A percentile compares a stretch with the other conserved stretches of the same genome.
Evolutionary conservation across 2,888 invertebrate genomes (phyloP).

Genomic region (Criorhina ranunculi): DNA sequence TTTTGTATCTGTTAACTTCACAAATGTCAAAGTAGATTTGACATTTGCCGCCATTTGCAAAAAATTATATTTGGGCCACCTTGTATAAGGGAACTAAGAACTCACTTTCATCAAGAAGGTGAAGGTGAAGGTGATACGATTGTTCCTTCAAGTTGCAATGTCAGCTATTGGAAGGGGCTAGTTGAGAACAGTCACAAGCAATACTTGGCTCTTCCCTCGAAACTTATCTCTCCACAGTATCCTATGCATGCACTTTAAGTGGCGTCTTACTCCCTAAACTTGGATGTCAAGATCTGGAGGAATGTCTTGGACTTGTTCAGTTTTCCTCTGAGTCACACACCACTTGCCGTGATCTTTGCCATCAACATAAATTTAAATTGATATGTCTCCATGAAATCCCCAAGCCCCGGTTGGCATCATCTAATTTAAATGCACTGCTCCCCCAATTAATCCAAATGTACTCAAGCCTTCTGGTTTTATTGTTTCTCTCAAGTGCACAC

Average conservation of each 20-base stretch:
- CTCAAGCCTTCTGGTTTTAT: conserved; percentile 40
- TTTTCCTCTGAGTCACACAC: conserved; percentile 50
- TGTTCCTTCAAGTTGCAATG: too few species aligned
- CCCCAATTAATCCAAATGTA: conserved; percentile 47
- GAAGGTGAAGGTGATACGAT: too few species aligned
- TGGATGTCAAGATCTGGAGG: not conserved
- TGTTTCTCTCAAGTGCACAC: conserved; percentile 26
- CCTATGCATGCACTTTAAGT: not conserved
- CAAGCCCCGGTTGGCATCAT: conserved; percentile 1
- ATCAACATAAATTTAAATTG: conserved; percentile 68
- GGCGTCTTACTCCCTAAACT: not conserved
- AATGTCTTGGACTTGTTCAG: not conserved
- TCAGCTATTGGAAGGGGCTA: too few species aligned
- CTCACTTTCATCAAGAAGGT: too few species aligned
- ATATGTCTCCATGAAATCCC: conserved; percentile 47
- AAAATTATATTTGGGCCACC: too few species aligned
- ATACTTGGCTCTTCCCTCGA: too few species aligned
- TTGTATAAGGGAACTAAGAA: too few species aligned
- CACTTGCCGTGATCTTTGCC: conserved; percentile 57
- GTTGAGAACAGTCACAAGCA: too few species aligned
- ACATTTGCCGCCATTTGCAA: too few species aligned
- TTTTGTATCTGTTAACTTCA: too few species aligned
- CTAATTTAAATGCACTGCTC: conserved; percentile 40
- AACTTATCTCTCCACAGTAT: too few species aligned
- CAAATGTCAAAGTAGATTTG: too few species aligned